A percentile compares a stretch with the other conserved stretches of the same genome.
Conservation (phyloP, 2,113 vertebrate species). For the Hippocampus barbouri region DNA sequence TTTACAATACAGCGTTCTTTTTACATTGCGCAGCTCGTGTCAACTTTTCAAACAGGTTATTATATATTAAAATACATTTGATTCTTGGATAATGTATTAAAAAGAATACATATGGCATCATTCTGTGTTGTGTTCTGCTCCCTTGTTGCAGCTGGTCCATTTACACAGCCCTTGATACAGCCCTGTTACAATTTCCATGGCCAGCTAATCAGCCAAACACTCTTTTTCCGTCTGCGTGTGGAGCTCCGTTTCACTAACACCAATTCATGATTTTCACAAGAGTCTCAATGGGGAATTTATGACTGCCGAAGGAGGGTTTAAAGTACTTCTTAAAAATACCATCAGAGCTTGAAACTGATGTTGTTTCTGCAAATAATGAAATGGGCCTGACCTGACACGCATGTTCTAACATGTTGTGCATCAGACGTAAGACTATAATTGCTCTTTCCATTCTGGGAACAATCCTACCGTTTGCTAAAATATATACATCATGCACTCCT, state of each 20-base stretch:
- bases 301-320: neutral
- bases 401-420: constrained; percentile 14
- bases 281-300: neutral
- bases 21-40: too few species aligned
- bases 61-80: neutral
- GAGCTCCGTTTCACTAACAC: neutral
- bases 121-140: neutral
- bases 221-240: neutral
- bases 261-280: neutral
- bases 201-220: constrained; percentile 1
- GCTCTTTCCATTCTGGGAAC: constrained; percentile 20
- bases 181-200: constrained; percentile 1
- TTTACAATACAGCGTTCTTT: too few species aligned
- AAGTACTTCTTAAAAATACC: neutral
- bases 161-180: neutral
- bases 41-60: too few species aligned
- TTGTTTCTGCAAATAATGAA: constrained; percentile 4
- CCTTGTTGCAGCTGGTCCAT: neutral
- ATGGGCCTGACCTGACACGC: neutral
- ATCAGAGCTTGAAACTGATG: neutral
- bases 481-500: too few species aligned
- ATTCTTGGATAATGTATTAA: neutral
- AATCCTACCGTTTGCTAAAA: neutral
- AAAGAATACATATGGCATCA: neutral
- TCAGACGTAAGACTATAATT: constrained; percentile 3